Conservation (phyloP, 2,113 vertebrate genomes). For the Stigmatopora nigra region DNA sequence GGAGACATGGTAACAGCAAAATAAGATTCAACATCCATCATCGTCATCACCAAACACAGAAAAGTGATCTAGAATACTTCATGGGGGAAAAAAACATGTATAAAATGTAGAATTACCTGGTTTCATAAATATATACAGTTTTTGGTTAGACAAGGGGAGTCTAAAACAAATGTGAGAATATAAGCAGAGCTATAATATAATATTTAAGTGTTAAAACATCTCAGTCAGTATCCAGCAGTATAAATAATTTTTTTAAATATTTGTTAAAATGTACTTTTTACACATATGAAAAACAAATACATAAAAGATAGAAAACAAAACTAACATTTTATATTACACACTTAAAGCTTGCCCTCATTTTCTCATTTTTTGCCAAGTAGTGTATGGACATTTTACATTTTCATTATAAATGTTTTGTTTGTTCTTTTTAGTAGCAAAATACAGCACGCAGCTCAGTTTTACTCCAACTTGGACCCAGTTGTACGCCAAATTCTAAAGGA, state of each 20-base stretch:
- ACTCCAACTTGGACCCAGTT: slow-evolving; percentile 54
- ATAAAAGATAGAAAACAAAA: no score
- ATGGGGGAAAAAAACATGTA: neutral
- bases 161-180: no score
- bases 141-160: neutral
- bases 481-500: slow-evolving; percentile 64
- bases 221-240: no score
- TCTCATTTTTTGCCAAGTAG: no score
- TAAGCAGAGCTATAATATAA: no score
- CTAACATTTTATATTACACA: no score
- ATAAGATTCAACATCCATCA: neutral
- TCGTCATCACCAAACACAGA: neutral
- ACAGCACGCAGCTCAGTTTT: slow-evolving; percentile 21
- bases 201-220: no score
- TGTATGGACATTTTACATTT: neutral
- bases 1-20: slow-evolving; percentile 31
- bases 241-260: no score
- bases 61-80: neutral
- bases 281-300: no score
- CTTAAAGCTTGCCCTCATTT: no score
- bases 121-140: neutral
- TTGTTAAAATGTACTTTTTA: no score
- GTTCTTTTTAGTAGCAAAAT: slow-evolving; percentile 23
- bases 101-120: neutral
- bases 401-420: neutral